Evolutionary conservation across 2,113 vertebrate genomes (phyloP).

Genomic region (Rhea americana): DNA sequence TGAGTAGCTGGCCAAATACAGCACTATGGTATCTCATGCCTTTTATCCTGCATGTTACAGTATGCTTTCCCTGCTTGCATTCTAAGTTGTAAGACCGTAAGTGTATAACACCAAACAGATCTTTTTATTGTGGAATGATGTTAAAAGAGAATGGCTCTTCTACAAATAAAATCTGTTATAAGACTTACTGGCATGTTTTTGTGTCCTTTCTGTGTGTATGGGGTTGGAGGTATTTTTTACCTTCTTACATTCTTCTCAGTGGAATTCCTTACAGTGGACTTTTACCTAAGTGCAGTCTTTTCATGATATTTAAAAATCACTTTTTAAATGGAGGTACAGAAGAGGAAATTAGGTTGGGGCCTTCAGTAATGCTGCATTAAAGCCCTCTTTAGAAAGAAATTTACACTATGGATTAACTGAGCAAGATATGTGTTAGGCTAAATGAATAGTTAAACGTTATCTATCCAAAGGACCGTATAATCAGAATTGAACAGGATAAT

Average conservation of each 20-base stretch:
- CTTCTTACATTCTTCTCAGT: background rate
- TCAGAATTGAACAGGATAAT: background rate
- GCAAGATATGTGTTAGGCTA: background rate
- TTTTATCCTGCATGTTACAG: background rate
- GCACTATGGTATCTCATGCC: background rate
- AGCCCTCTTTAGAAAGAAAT: background rate
- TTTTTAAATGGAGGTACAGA: background rate
- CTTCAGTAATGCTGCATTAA: background rate
- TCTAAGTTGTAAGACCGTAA: background rate
- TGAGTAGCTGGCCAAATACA: background rate
- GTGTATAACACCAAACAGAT: background rate
- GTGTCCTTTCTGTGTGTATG: background rate
- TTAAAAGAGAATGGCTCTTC: background rate
- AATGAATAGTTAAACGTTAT: background rate
- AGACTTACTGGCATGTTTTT: background rate
- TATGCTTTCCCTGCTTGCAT: background rate
- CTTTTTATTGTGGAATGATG: constrained; percentile 7
- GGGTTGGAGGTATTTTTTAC: background rate
- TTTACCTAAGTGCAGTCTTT: background rate
- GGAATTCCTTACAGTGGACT: background rate
- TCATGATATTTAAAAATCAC: background rate
- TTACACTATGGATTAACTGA: background rate
- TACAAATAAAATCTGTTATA: constrained; percentile 36
- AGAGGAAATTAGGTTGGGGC: background rate
- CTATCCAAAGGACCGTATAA: background rate